Percentiles rank a stretch among this genome's conserved stretches.
phyloP scores from a whole-genome alignment of 2,888 invertebrate genomes.

The Harmothoe impar region DNA sequence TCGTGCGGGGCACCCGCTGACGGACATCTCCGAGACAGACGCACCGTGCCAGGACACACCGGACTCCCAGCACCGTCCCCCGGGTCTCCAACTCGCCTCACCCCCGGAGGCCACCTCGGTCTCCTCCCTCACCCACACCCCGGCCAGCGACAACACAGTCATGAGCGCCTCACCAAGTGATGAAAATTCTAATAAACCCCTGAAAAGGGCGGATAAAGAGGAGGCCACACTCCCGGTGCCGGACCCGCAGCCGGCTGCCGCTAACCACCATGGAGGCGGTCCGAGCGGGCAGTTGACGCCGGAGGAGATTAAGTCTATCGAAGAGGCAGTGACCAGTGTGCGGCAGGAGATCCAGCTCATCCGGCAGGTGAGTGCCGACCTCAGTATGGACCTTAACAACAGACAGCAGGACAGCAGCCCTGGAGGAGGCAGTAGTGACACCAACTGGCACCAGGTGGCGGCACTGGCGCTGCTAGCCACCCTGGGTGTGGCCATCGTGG shows the following conservation, averaged over 20 bases:
- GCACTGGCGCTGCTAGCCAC: slow-evolving; percentile 32
- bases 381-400: not conserved
- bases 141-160: not conserved
- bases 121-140: not conserved
- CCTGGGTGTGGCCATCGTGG: not conserved
- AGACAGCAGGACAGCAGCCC: not conserved
- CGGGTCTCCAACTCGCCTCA: not conserved
- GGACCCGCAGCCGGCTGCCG: not conserved
- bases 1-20: not conserved
- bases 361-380: slow-evolving; percentile 50
- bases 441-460: slow-evolving; percentile 16
- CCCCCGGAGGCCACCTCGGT: not conserved
- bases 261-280: not conserved
- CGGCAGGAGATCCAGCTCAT: slow-evolving; percentile 55
- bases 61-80: not conserved
- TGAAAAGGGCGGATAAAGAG: not conserved
- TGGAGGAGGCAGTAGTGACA: not conserved
- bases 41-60: not conserved
- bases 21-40: slow-evolving; percentile 21
- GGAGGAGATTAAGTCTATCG: slow-evolving; percentile 41
- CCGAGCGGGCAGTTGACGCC: slow-evolving; percentile 30
- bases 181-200: slow-evolving; percentile 10
- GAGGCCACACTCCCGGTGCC: not conserved
- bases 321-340: slow-evolving; percentile 35
- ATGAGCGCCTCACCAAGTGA: slow-evolving; percentile 51